Evolutionary conservation across 2,888 invertebrate species (phyloP).

Genomic region (Chalcis sispes): DNA sequence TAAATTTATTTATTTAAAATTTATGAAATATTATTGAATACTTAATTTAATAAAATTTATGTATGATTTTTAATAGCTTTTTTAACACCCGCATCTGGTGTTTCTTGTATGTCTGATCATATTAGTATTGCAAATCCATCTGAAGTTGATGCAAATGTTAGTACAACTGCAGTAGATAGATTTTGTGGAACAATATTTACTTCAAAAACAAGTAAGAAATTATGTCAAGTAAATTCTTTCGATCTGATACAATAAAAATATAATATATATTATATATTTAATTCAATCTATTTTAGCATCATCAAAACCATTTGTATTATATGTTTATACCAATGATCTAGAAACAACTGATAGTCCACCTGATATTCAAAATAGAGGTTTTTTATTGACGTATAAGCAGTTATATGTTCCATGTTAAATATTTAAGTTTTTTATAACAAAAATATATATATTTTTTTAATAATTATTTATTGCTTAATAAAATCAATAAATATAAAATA

Average conservation of each 20-base stretch:
- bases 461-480: constrained; percentile 48
- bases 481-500: constrained; percentile 52
- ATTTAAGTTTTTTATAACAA: constrained; percentile 33
- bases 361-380: constrained; percentile 86
- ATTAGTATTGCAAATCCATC: constrained; percentile 85
- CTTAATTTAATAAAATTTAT: not conserved
- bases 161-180: constrained; percentile 78
- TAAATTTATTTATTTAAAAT: no score
- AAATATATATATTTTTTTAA: constrained; percentile 49
- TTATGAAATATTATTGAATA: no score
- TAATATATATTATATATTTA: constrained; percentile 11
- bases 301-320: constrained; percentile 85
- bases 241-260: constrained; percentile 5
- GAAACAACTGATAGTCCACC: constrained; percentile 74
- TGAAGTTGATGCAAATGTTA: constrained; percentile 70
- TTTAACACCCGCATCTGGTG: constrained; percentile 1
- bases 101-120: constrained; percentile 83
- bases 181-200: constrained; percentile 87
- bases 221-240: constrained; percentile 58
- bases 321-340: constrained; percentile 82
- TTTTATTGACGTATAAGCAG: constrained; percentile 84
- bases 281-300: constrained; percentile 78
- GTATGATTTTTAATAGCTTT: constrained; percentile 22
- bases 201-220: constrained; percentile 80
- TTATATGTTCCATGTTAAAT: constrained; percentile 78